Percentiles rank a stretch among this genome's conserved stretches.
These are phyloP conservation scores for Amaurobius ferox DNA, from an alignment of 2,888 invertebrate genomes.

Conservation along the genomic window DNA sequence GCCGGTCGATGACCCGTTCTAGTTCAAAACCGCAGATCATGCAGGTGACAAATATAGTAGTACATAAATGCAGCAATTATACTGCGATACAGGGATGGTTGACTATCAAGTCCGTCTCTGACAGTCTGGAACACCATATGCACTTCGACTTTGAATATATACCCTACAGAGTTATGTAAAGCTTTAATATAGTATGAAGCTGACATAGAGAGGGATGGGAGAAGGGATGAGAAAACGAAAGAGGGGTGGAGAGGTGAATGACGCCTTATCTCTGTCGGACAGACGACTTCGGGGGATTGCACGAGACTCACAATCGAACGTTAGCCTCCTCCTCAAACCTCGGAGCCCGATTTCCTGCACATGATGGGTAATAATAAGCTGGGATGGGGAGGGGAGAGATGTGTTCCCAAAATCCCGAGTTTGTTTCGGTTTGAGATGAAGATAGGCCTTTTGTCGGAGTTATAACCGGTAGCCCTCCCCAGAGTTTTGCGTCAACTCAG, in stretches of 20 bases:
- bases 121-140: too few species aligned
- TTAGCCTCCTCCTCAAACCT: slow-evolving; percentile 54
- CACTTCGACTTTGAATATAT: not conserved
- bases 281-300: slow-evolving; percentile 66
- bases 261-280: slow-evolving; percentile 68
- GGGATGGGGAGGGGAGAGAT: not conserved
- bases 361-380: slow-evolving; percentile 65
- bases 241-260: slow-evolving; percentile 27
- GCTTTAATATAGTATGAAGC: not conserved
- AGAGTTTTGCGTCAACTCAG: slow-evolving; percentile 52
- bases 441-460: slow-evolving; percentile 52
- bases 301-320: slow-evolving; percentile 55
- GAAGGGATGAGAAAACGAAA: not conserved
- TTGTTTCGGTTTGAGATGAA: slow-evolving; percentile 65
- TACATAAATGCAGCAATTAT: too few species aligned
- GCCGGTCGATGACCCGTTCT: too few species aligned
- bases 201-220: not conserved
- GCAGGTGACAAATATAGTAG: too few species aligned
- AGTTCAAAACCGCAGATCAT: too few species aligned
- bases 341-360: slow-evolving; percentile 55
- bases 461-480: slow-evolving; percentile 22
- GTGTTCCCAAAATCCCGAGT: slow-evolving; percentile 25
- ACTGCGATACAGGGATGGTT: too few species aligned
- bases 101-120: too few species aligned
- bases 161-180: not conserved